Evolutionary conservation across 2,888 invertebrate species (phyloP), one percentile per base, ranked within the genome.

Genomic region (Drosophila mimica): DNA sequence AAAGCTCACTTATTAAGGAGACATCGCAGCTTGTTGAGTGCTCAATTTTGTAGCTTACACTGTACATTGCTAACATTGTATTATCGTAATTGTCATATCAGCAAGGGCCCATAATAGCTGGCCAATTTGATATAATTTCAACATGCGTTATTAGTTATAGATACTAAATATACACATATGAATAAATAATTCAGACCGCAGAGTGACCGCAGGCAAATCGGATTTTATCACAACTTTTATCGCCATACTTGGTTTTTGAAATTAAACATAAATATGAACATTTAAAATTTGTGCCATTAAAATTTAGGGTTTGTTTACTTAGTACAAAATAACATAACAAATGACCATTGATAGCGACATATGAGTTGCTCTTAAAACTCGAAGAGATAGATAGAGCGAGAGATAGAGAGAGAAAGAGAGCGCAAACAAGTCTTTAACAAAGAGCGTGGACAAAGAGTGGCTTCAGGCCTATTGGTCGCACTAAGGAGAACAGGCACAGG

Each of bases 171-270:
- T 17, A 56, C 30, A 43, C 33, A 36, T 17, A 52, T 20, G 15
- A 51, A 51, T 51, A 61, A 61, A 40, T 25, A 31, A 20, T 25
- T 13, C n/a, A 30, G 30, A 53, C 71, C 66, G n/a, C 72, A 67
- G 49, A 25, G 46, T 31, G 34, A 67, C 76, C 76, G 63, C 75
- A 74, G 53, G 25, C 28, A 51, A 77, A 70, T 74, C 70, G 66
- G 33, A 13, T 57, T 40, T 17, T 61, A 67, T 73, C 64, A 65
- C 73, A 76, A 65, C 30, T 46, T 65, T 62, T 78, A 78, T 78
- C 75, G 51, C 65, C 46, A 43, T 36, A 63, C 52, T 63, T 53
- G 0, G 0, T 11, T 17, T 40, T 20, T 34, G 15, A 52, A 65
- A 73, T 25, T 62, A 9, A 64, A 76, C 57, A 63, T 43, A 51